Percentiles rank a stretch among this genome's conserved stretches.
Evolutionary conservation across 2,797 vertebrate genomes (phyloP).

Genomic region (Siniperca scherzeri): DNA sequence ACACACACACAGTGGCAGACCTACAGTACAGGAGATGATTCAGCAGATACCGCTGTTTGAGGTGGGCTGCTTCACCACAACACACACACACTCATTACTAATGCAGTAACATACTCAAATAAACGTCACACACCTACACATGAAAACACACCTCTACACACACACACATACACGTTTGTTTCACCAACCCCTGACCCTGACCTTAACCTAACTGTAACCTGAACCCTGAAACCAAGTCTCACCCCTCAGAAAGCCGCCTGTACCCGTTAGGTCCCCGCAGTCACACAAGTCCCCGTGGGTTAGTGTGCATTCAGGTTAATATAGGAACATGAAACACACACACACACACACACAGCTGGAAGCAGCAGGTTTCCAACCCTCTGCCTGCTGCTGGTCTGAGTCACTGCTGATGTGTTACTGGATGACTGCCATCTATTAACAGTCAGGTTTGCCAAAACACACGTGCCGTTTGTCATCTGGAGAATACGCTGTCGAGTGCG

Average conservation of each 20-base stretch:
- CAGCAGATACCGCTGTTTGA: conserved; percentile 62
- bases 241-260: too few species aligned
- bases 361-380: background rate
- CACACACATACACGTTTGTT: conserved; percentile 15
- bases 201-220: too few species aligned
- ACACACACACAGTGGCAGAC: conserved; percentile 38
- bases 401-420: too few species aligned
- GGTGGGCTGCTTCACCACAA: conserved; percentile 48
- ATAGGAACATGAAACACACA: background rate
- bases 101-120: conserved; percentile 2
- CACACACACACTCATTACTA: conserved; percentile 11
- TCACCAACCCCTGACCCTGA: too few species aligned
- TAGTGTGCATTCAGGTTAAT: too few species aligned
- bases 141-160: conserved; percentile 18
- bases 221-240: too few species aligned
- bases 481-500: too few species aligned
- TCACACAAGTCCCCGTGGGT: too few species aligned
- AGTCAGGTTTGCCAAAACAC: too few species aligned
- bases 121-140: conserved; percentile 27
- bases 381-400: background rate
- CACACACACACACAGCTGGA: background rate
- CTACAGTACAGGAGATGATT: conserved; percentile 65
- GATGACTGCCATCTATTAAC: too few species aligned
- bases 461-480: too few species aligned
- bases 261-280: too few species aligned